These are phyloP conservation scores for Quadroppia sp. DNA, from an alignment of 2,888 invertebrate genomes.

Conservation along the genomic window DNA sequence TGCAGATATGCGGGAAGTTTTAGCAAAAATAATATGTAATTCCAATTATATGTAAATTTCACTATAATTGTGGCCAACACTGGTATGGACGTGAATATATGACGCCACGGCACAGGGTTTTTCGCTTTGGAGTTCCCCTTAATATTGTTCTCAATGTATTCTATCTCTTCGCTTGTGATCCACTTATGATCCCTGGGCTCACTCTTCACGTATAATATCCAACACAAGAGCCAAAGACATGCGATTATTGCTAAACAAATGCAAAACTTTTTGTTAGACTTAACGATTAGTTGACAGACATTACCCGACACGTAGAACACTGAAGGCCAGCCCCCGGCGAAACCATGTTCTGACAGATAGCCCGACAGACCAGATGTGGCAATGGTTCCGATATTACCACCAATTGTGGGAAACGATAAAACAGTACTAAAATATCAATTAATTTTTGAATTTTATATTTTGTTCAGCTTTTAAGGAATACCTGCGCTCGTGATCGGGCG, in stretches of 20 bases:
- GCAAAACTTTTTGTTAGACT: no score
- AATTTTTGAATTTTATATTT: no score
- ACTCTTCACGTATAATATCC: no score
- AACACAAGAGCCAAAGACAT: conserved; percentile 44
- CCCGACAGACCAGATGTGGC: conserved; percentile 41
- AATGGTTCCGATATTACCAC: no score
- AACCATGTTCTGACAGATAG: conserved; percentile 45
- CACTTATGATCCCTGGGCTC: no score
- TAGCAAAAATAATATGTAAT: conserved; percentile 20
- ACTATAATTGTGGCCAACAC: conserved; percentile 18
- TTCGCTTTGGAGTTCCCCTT: not conserved
- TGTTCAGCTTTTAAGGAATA: not conserved
- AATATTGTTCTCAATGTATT: not conserved
- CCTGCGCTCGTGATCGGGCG: conserved; percentile 28
- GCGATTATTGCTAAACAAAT: no score
- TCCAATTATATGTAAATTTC: conserved; percentile 31
- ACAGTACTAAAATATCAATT: no score
- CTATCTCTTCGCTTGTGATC: not conserved
- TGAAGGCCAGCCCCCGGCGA: conserved; percentile 47
- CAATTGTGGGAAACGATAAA: no score
- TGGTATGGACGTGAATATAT: conserved; percentile 23
- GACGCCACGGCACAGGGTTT: conserved; percentile 27
- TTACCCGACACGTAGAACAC: conserved; percentile 46
- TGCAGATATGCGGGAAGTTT: conserved; percentile 37
- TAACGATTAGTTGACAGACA: no score